Percentiles rank a stretch among this genome's conserved stretches.
These are phyloP conservation scores for Entomobrya proxima DNA, from an alignment of 2,888 invertebrate species.

Conservation along the genomic window DNA sequence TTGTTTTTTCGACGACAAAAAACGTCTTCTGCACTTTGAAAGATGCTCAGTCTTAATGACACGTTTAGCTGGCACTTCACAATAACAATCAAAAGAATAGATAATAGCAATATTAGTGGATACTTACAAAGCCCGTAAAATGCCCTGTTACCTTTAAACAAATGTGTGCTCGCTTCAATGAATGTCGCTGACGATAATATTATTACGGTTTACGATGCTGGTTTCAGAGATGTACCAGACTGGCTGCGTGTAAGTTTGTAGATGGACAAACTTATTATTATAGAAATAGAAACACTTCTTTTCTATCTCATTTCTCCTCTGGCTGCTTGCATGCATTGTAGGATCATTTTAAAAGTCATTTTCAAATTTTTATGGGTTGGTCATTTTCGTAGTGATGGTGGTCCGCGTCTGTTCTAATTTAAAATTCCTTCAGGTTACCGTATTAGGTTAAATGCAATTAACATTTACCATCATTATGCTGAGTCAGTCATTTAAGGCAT, in stretches of 20 bases:
- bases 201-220: background rate
- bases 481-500: constrained; percentile 67
- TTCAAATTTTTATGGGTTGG: constrained; percentile 68
- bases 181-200: background rate
- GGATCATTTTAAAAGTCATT: constrained; percentile 59
- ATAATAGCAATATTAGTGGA: constrained; percentile 57
- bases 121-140: constrained; percentile 10
- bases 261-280: constrained; percentile 2
- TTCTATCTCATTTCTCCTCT: background rate
- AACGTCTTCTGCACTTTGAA: constrained; percentile 54
- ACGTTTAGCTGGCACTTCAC: constrained; percentile 63
- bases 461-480: constrained; percentile 67
- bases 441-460: constrained; percentile 71
- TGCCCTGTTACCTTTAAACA: background rate
- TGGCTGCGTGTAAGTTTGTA: background rate
- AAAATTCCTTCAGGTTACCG: constrained; percentile 68
- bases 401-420: constrained; percentile 67
- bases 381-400: constrained; percentile 64
- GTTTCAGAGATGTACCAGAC: background rate
- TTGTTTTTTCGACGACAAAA: constrained; percentile 48
- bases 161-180: background rate
- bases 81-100: constrained; percentile 64
- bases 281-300: constrained; percentile 33
- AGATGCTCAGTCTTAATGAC: constrained; percentile 64
- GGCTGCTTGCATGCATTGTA: constrained; percentile 1